Evolutionary conservation across 2,888 invertebrate genomes (phyloP).

Genomic region (Dermolepida albohirtum): DNA sequence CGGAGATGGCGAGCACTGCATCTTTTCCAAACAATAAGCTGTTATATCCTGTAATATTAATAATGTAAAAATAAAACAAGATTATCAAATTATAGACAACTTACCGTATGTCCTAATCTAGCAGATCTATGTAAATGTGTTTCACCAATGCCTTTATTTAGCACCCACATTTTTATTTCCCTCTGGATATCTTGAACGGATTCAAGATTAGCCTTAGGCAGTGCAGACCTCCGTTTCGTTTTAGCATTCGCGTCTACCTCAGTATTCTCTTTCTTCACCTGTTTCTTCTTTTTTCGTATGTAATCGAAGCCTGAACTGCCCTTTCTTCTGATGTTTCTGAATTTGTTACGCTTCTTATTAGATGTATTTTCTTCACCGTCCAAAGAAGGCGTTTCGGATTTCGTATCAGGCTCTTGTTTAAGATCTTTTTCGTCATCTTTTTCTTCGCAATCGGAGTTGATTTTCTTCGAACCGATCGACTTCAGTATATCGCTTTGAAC

Average conservation of each 20-base stretch:
- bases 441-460: slow-evolving; percentile 45
- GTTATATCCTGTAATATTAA: slow-evolving; percentile 80
- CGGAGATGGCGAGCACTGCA: slow-evolving; percentile 84
- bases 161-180: slow-evolving; percentile 90
- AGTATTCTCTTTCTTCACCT: slow-evolving; percentile 69
- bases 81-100: slow-evolving; percentile 54
- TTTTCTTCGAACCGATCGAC: slow-evolving; percentile 52
- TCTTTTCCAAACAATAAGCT: slow-evolving; percentile 88
- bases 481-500: slow-evolving; percentile 54
- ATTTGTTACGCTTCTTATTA: slow-evolving; percentile 69
- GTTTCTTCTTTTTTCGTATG: slow-evolving; percentile 88
- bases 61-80: slow-evolving; percentile 11
- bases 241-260: slow-evolving; percentile 32
- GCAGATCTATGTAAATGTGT: slow-evolving; percentile 93
- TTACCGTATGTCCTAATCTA: slow-evolving; percentile 86
- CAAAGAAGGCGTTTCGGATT: slow-evolving; percentile 60
- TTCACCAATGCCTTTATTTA: slow-evolving; percentile 95
- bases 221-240: slow-evolving; percentile 61
- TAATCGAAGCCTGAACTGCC: slow-evolving; percentile 90
- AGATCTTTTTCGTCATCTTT: slow-evolving; percentile 56
- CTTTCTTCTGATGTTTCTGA: slow-evolving; percentile 78
- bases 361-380: slow-evolving; percentile 59
- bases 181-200: slow-evolving; percentile 82
- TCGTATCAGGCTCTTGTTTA: slow-evolving; percentile 60
- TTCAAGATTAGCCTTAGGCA: slow-evolving; percentile 71